These are phyloP conservation scores for Pardalotus punctatus DNA, from an alignment of 2,113 vertebrate species.

Conservation along the genomic window DNA sequence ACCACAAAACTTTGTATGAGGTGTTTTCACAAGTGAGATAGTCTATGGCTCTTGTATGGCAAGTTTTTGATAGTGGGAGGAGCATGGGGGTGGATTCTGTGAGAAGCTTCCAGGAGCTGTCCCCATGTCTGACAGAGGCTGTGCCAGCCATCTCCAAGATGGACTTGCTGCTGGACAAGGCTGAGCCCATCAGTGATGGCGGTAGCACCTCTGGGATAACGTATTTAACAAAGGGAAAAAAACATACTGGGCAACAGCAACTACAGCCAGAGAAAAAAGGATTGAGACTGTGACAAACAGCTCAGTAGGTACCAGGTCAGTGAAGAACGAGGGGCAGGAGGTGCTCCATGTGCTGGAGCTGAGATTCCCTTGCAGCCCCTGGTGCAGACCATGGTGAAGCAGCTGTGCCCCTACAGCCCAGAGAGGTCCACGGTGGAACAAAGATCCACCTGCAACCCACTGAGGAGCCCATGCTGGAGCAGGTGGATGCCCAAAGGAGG, in stretches of 20 bases:
- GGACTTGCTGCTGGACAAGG: neutral
- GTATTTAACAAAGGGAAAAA: neutral
- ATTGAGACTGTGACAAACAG: neutral
- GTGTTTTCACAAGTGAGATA: neutral
- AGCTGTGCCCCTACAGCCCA: neutral
- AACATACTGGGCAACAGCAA: neutral
- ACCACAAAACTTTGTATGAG: neutral
- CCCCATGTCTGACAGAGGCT: neutral
- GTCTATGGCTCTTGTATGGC: neutral
- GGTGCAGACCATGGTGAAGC: neutral
- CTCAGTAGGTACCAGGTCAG: neutral
- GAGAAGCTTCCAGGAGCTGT: neutral
- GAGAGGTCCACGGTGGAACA: too few species aligned
- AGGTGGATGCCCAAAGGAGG: neutral
- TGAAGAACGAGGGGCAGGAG: neutral
- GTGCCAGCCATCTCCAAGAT: neutral
- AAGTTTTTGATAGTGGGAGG: neutral
- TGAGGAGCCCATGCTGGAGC: rapidly evolving
- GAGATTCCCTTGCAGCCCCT: rapidly evolving
- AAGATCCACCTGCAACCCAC: neutral
- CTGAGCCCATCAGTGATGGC: neutral
- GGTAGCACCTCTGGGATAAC: neutral
- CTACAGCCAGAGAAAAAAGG: neutral
- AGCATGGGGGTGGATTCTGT: neutral
- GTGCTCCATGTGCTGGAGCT: rapidly evolving